Evolutionary conservation across 2,888 invertebrate genomes (phyloP), one percentile per base, ranked within the genome.

Genomic region (Heliconius erato): DNA sequence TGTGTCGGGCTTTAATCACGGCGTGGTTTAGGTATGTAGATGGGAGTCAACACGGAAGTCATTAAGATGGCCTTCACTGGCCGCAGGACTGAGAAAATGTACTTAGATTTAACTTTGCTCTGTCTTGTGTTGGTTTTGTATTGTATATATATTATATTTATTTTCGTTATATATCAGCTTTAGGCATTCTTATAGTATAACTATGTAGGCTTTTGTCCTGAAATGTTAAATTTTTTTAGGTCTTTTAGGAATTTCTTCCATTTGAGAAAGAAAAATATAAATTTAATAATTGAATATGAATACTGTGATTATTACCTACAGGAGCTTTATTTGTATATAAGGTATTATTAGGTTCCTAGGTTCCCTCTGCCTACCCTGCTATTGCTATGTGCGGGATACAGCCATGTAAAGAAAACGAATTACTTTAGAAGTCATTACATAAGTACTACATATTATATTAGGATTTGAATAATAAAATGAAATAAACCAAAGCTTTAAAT

Each of bases 61-160:
- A 83, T 86, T 86, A 83, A 79, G 71, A 90, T 89, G 94, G 91
- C 94, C 94, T 94, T 94, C 92, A 89, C 85, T 87, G 89, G 87
- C 88, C 88, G 83, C 90, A 91, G 91, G 91, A 90, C 90, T 87
- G 89, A 88, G 87, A 85, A 71, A 83, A 83, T 78, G 78, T 78
- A 68, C 79, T 81, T 63, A 69, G 72, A 72, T 79, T 74, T 79
- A 72, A 23, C 40, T 44, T 67, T 35, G n/a, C 14, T 35, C 35
- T 59, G 59, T 6, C 74, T 76, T 59, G n/a, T 72, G 54, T 59
- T 54, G 6, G 16, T 59, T n/a, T 19, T 69, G 12, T 69, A 35
- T 35, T 69, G 40, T 71, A n/a, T 12, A 12, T 12, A 40, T 68
- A 23, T 40, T 40, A 40, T 6, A 71, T 26, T 71, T 40, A 71